phyloP scores from a whole-genome alignment of 2,888 invertebrate genomes.

The Nasonovia ribisnigri region DNA sequence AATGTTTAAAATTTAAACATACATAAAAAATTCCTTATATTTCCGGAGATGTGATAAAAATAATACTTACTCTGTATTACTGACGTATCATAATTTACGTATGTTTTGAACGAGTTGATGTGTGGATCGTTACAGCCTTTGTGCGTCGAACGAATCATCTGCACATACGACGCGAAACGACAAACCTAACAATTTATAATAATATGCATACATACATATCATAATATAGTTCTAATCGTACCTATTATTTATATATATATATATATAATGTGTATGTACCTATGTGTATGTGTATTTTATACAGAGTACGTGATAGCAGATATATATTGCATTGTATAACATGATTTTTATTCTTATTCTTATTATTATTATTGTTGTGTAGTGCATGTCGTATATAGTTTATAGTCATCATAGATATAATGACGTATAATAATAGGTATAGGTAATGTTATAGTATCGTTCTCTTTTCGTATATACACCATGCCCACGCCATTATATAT shows the following conservation, averaged over 20 bases:
- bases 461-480: not conserved
- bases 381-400: not conserved
- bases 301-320: not conserved
- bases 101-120: too few relatives aligned
- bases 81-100: too few relatives aligned
- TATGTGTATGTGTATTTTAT: too few relatives aligned
- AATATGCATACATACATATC: too few relatives aligned
- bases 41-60: not conserved
- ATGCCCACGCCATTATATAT: not conserved
- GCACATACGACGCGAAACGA: too few relatives aligned
- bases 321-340: conserved; percentile 7
- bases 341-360: not conserved
- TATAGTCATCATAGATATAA: not conserved
- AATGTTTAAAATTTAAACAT: too few relatives aligned
- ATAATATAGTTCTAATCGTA: too few relatives aligned
- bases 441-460: not conserved
- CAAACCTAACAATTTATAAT: too few relatives aligned
- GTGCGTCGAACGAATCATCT: too few relatives aligned
- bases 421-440: not conserved
- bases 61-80: not conserved
- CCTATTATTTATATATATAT: too few relatives aligned
- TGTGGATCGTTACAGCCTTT: too few relatives aligned
- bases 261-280: too few relatives aligned
- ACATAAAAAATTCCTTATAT: not conserved
- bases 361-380: conserved; percentile 8